Evolutionary conservation across 2,888 invertebrate genomes (phyloP), one percentile per base, ranked within the genome.

Genomic region (Margaritifera margaritifera): DNA sequence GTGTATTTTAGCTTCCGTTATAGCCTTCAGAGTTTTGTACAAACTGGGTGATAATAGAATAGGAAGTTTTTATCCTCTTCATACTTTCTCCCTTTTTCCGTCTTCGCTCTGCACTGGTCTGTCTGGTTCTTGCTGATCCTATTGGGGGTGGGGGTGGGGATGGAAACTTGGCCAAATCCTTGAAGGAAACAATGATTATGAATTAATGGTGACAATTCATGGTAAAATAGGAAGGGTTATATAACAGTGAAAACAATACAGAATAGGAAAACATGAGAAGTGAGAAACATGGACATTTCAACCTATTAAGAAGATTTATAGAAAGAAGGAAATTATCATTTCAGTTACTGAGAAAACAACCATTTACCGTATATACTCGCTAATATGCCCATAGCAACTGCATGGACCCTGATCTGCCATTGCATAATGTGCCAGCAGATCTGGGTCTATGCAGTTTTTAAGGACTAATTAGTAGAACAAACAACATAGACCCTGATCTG

Each of bases 141-240:
- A 78, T 74, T 54, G 74, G 69, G 53, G 79, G 66, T 51, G 79
- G 79, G 31, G 82, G 81, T 27, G 84, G 82, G 15, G 84, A 84
- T 1, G 82, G 81, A 62, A 80, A 84, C 56, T 82, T 68, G 31
- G 78, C 71, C 70, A 81, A 70, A 24, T 84, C 82, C 83, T 82
- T 67, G 11, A 81, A 71, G 22, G 59, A 61, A 63, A 61, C 51
- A 53, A 24, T n/a, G 22, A 50, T 18, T n/a, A 50, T 18, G 19
- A 61, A 50, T 60, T 42, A 60, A 20, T 19, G 20, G 18, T 25
- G 5, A 31, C 11, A 31, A 8, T 31, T 31, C 31, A 42, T 15
- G 15, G 11, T 42, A 42, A 42, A 42, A 42, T 42, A 15, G 11
- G 42, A 42, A 31, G 31, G 31, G 31, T 31, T 31, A 31, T 31